Evolutionary conservation across 1,140 invertebrate genomes (phyloP), one percentile per base, ranked within the genome.

Genomic region (Calephelis virginiensis): DNA sequence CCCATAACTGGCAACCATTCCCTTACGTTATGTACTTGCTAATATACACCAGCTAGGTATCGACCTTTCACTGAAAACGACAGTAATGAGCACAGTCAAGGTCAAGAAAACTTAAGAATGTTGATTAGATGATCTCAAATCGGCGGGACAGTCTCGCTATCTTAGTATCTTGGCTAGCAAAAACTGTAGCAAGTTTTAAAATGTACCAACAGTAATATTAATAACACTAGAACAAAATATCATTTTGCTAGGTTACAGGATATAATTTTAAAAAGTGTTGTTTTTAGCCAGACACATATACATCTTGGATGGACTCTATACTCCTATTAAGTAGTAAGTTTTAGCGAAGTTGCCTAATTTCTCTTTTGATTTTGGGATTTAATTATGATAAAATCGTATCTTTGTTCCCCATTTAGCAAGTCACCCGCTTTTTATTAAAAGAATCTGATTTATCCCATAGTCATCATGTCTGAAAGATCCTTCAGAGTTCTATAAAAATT

Each of bases 1-100:
- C 14, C 43, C 38, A 10, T 64, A 45, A 64, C 63, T 56, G 49
- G 49, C 63, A 64, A 56, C 37, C 49, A 28, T 14, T 38, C 49
- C 38, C 62, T 48, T 48, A 48, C 46, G 48, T 37, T 47, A 38
- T 43, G 40, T 62, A 62, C 61, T 46, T 46, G 45, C 40, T 62
- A 62, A 14, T 62, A n/a, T 56, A 12, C 28, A 56, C 53, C 53
- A 56, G 53, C 53, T 56, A 56, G 37, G 53, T 56, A 11, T 56
- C 53, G 28, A 56, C 14, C 53, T 56, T 11, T 37, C 11, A 12
- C 37, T 37, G 53, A 10, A 56, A 38, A 37, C 17, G 50, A 56
- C 50, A 7, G 28, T 56, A 49, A 13, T 49, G 6, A 56, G 17
- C 7, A 28, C 28, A 6, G 9, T 56, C 28, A 6, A 56, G 10